Base-by-base conservation (phyloP, 2,113 vertebrate species). In the Danionella cerebrum region DNA sequence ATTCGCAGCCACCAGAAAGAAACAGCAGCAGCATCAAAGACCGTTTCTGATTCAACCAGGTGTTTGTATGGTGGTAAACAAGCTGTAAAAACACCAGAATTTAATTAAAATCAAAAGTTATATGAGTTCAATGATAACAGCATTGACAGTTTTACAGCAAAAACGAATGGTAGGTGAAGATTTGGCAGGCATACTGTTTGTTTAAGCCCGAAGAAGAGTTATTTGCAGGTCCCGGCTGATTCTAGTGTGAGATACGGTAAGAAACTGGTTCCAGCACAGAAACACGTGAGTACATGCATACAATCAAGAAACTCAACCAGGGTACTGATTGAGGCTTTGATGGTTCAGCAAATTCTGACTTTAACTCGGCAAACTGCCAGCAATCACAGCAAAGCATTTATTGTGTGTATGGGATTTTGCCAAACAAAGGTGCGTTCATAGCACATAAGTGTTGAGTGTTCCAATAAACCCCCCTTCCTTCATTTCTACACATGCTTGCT, bases 271-370 rank as follows among this genome's bases (percentile, higher is more conserved):
- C 5, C 14, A 24, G 22, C 27, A 48, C 42, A 58, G 19, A 58
- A 16, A 59, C 66, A 68, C 38, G 53, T 36, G 21, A 3, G 38
- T 47, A 68, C 41, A 68, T 21, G 31, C 42, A 59, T 24, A 67
- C 31, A 69, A 14, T 25, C 58, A 33, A 21, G 29, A 60, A 58
- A 41, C 55, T 41, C 8, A 16, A 25, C 36, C 55, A 58, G 55
- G n/a, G 3, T 24, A 27, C 25, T 80, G 80, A 84, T 80, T 83
- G 72, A 75, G 71, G 71, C 59, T 74, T 72, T 86, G 84, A 88
- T 85, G 85, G 86, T 86, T 84, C 81, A 85, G 53, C 84, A 85
- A 82, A 76, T 76, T 82, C 63, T 70, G 51, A 48, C 64, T 70
- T 74, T 74, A 82, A 79, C 74, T 78, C 73, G 60, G 69, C 44